phyloP scores from a whole-genome alignment of 1,140 invertebrate species.

The Hyphantria cunea region DNA sequence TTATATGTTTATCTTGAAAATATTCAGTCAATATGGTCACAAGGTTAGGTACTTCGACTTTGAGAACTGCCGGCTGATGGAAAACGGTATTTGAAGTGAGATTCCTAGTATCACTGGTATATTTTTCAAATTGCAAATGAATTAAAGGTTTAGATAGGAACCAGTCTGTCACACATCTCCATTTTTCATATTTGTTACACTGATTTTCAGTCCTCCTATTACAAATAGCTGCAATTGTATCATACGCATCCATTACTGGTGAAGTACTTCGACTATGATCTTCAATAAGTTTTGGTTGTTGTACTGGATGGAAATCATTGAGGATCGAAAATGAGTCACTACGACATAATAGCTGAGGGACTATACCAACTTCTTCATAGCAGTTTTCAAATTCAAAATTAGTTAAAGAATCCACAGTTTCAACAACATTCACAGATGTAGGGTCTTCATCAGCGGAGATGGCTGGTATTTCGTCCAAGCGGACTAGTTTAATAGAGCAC shows the following conservation, averaged over 20 bases:
- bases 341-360: conserved; percentile 26
- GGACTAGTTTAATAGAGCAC: conserved; percentile 55
- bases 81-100: too few relatives aligned
- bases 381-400: conserved; percentile 15
- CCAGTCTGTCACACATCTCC: conserved; percentile 37
- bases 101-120: neutral
- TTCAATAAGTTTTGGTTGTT: conserved; percentile 5
- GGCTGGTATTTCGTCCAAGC: conserved; percentile 44
- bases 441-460: neutral
- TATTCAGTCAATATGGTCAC: conserved; percentile 7
- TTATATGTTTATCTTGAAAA: conserved; percentile 14
- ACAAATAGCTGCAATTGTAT: conserved; percentile 31
- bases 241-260: conserved; percentile 43
- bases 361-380: neutral
- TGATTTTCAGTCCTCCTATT: too few relatives aligned
- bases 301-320: conserved; percentile 36
- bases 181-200: too few relatives aligned
- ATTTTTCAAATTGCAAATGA: neutral
- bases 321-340: conserved; percentile 55
- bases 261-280: conserved; percentile 30
- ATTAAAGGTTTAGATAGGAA: conserved; percentile 42
- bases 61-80: neutral
- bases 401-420: conserved; percentile 1
- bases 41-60: conserved; percentile 19
- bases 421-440: neutral